phyloP scores from a whole-genome alignment of 2,888 invertebrate species.

The Troilus luridus region DNA sequence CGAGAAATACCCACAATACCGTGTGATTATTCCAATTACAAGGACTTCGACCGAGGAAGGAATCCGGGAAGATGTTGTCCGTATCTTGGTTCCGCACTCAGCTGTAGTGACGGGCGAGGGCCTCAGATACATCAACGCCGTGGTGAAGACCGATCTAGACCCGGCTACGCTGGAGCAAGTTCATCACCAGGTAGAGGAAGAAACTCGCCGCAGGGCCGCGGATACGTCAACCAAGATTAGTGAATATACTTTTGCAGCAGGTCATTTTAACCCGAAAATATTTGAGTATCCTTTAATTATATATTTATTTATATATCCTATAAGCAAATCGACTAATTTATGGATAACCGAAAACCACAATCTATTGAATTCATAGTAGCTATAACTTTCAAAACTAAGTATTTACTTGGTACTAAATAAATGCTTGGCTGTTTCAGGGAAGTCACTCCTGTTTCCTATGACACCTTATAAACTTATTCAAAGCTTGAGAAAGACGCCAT shows the following conservation, averaged over 20 bases:
- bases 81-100: slow-evolving; percentile 13
- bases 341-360: not conserved
- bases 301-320: not conserved
- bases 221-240: not conserved
- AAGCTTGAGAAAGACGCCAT: slow-evolving; percentile 54
- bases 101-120: slow-evolving; percentile 35
- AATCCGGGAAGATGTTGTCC: not conserved
- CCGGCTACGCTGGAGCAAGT: not conserved
- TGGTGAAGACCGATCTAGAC: not conserved
- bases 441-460: slow-evolving; percentile 63
- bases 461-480: slow-evolving; percentile 58
- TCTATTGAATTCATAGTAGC: not conserved
- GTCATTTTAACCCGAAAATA: not conserved
- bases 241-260: slow-evolving; percentile 15
- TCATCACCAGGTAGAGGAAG: not conserved
- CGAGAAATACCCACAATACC: slow-evolving; percentile 38
- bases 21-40: not conserved
- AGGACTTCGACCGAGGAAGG: not conserved
- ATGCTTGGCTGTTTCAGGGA: slow-evolving; percentile 58
- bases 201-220: not conserved
- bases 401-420: not conserved
- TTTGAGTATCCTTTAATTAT: not conserved
- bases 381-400: not conserved
- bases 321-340: not conserved
- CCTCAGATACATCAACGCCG: slow-evolving; percentile 10